phyloP scores from a whole-genome alignment of 1,140 invertebrate species.

The Formica selysi region DNA sequence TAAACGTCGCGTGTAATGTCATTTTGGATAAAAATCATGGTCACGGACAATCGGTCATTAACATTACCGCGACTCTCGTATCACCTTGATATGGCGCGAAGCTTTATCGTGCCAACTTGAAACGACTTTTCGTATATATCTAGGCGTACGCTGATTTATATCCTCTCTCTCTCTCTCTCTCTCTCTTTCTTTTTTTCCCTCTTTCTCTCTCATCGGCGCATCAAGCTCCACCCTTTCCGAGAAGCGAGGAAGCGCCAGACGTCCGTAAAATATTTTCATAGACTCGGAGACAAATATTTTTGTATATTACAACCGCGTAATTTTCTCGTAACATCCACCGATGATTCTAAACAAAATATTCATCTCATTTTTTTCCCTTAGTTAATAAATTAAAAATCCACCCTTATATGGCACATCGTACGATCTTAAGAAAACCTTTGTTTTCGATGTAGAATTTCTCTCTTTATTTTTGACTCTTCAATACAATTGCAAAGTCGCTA shows the following conservation, averaged over 20 bases:
- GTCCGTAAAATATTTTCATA: constrained; percentile 19
- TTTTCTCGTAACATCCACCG: background rate
- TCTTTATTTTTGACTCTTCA: background rate
- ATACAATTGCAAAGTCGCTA: background rate
- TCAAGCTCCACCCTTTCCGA: constrained; percentile 23
- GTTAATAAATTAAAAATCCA: background rate
- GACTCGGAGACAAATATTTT: constrained; percentile 14
- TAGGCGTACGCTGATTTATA: constrained; percentile 40
- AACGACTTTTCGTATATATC: background rate
- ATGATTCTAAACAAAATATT: background rate
- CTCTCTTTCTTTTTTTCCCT: background rate
- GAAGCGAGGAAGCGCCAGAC: constrained; percentile 18
- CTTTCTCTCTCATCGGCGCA: constrained; percentile 6
- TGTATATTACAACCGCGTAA: background rate
- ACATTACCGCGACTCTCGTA: constrained; percentile 45
- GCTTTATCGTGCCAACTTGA: constrained; percentile 32
- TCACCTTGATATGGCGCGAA: constrained; percentile 9
- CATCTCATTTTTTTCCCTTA: background rate
- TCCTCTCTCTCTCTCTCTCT: background rate
- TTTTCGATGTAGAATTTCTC: background rate
- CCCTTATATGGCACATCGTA: background rate
- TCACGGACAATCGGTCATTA: constrained; percentile 69
- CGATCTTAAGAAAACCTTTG: background rate
- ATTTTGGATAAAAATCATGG: constrained; percentile 46
- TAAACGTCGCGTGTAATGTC: constrained; percentile 10